Evolutionary conservation across 2,888 invertebrate genomes (phyloP), one percentile per base, ranked within the genome.

Genomic region (Arrhopalites spinosus): DNA sequence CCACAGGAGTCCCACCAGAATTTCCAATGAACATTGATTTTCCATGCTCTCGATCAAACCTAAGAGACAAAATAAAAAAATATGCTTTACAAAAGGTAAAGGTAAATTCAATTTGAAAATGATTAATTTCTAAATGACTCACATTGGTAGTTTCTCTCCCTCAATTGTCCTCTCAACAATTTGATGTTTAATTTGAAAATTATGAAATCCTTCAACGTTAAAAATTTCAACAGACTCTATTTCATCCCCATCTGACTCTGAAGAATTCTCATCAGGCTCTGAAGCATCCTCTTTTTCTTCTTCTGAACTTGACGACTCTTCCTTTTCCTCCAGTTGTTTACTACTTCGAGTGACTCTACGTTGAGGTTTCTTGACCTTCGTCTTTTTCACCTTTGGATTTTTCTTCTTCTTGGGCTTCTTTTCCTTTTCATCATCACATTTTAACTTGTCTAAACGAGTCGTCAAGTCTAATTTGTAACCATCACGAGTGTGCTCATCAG

Each of bases 391-490:
- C 59, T 63, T 69, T 7, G 53, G n/a, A 13, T 69, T 77, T 30
- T 68, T 30, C 23, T 36, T 69, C 15, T 17, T 63, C 11, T 73
- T 75, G 23, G n/a, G 27, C 15, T 79, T 25, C 50, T 75, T 17
- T 20, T 17, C n/a, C n/a, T n/a, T n/a, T 13, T 53, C 2, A 8
- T 47, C 67, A n/a, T 36, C 23, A n/a, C 11, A 25, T 61, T 61
- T 59, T 27, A 59, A 25, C 17, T 69, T 36, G 13, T 74, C 84
- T 17, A 87, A 84, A 77, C 87, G 82, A 74, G 84, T 83, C 74
- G 84, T 84, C n/a, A 88, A 80, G 7, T 86, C 84, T 53, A 86
- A 84, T 68, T 86, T 84, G 78, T 86, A 85, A 1, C 86, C 86
- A 11, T 84, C 83, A 74, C 84, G 82, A 2, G 87, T 86, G 72